A percentile compares a stretch with the other conserved stretches of the same genome.
phyloP scores from a whole-genome alignment of 2,888 invertebrate species.

The Lasiommata megera region DNA sequence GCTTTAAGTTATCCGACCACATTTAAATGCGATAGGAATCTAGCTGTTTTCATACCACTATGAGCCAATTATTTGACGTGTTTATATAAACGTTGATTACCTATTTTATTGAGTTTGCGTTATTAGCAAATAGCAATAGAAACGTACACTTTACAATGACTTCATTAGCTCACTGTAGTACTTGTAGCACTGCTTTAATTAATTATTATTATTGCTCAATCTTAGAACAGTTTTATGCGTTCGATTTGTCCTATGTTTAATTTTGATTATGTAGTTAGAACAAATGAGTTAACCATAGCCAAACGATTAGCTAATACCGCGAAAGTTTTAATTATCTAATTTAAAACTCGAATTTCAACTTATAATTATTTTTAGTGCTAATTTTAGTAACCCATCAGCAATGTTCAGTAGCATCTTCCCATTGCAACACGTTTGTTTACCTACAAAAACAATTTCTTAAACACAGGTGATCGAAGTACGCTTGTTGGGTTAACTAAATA shows the following conservation, averaged over 20 bases:
- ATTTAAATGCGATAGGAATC: constrained; percentile 24
- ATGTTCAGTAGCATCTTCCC: too few species aligned
- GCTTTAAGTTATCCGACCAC: constrained; percentile 27
- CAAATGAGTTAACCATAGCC: neutral
- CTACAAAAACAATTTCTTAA: too few species aligned
- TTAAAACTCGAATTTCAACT: too few species aligned
- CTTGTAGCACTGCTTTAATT: neutral
- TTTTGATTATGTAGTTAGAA: neutral
- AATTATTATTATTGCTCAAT: constrained; percentile 5
- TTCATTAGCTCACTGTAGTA: constrained; percentile 2
- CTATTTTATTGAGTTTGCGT: constrained; percentile 1
- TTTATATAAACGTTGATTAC: constrained; percentile 14
- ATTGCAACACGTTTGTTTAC: too few species aligned
- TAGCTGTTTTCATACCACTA: constrained; percentile 21
- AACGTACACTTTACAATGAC: constrained; percentile 6
- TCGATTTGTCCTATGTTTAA: neutral
- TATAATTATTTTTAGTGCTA: too few species aligned
- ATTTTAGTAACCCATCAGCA: too few species aligned
- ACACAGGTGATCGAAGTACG: too few species aligned
- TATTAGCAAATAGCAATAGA: constrained; percentile 8
- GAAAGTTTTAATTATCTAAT: too few species aligned
- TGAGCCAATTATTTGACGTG: constrained; percentile 21
- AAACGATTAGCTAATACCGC: too few species aligned
- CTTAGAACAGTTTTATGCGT: neutral
- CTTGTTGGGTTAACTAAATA: too few species aligned